A percentile compares a stretch with the other conserved stretches of the same genome.
Conservation (phyloP, 1,140 invertebrate species). For the Sitobion miscanthi region DNA sequence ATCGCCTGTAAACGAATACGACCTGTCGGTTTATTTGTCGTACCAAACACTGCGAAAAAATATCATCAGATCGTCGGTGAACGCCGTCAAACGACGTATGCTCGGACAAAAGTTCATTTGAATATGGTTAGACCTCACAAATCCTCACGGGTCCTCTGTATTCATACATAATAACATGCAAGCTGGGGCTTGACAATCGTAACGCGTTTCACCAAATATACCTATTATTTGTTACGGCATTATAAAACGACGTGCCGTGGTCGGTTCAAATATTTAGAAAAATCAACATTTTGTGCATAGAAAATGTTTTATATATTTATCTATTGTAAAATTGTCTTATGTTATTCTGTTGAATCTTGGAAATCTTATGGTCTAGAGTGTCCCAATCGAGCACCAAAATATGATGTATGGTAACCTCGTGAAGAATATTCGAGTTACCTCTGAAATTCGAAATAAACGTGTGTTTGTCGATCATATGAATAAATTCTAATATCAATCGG, state of each 20-base stretch:
- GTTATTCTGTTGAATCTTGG: not conserved
- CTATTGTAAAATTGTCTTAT: not conserved
- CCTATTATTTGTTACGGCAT: not conserved
- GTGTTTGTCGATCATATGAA: not conserved
- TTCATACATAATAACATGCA: not conserved
- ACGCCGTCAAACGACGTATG: not conserved
- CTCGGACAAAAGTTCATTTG: not conserved
- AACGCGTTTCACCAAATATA: not conserved
- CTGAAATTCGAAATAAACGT: not conserved
- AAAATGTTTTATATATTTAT: no score
- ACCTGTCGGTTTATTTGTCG: not conserved
- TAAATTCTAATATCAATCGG: not conserved
- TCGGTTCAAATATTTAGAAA: not conserved
- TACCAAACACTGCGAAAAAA: not conserved
- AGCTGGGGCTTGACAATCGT: not conserved
- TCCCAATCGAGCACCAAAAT: no score
- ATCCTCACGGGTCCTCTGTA: not conserved
- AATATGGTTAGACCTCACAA: not conserved
- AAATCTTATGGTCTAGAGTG: no score
- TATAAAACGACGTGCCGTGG: not conserved
- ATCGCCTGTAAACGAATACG: not conserved
- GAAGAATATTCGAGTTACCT: no score
- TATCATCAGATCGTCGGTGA: not conserved
- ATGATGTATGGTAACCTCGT: not conserved
- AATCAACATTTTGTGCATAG: not conserved